Evolutionary conservation across 2,888 invertebrate genomes (phyloP).

Genomic region (Rhogogaster chlorosoma): DNA sequence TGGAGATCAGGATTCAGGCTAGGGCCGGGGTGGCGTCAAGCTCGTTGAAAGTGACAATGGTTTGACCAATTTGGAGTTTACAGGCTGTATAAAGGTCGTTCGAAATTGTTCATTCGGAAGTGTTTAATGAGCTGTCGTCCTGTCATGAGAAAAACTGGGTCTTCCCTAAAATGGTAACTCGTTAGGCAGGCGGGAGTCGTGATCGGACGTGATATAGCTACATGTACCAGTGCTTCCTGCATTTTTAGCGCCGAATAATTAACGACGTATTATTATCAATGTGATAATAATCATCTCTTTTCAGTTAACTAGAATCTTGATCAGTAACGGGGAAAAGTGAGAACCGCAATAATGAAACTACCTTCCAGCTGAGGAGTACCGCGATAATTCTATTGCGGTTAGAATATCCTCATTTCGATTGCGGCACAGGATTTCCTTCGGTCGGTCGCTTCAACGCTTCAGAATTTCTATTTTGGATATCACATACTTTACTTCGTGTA

Average conservation of each 20-base stretch:
- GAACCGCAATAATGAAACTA: neutral
- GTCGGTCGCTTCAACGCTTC: neutral
- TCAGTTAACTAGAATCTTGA: neutral
- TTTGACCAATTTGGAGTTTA: slow-evolving; percentile 32
- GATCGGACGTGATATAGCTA: neutral
- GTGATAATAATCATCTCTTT: neutral
- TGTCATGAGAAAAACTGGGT: neutral
- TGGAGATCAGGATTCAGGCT: neutral
- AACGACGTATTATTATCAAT: neutral
- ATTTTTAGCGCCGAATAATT: neutral
- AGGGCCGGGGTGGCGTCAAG: neutral
- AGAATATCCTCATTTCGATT: neutral
- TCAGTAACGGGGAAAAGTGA: neutral
- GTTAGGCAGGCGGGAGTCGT: slow-evolving; percentile 8
- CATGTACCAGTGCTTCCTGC: neutral
- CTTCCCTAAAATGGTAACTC: slow-evolving; percentile 47
- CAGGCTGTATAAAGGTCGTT: slow-evolving; percentile 21
- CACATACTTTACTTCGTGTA: no score
- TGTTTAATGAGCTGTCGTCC: slow-evolving; percentile 39
- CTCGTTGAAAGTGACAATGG: slow-evolving; percentile 48
- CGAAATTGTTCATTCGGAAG: slow-evolving; percentile 35
- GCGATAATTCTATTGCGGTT: neutral
- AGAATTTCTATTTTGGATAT: neutral
- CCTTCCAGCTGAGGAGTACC: neutral
- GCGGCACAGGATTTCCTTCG: slow-evolving; percentile 19